Evolutionary conservation across 2,888 invertebrate species (phyloP).

Genomic region (Nesidiocoris tenuis): DNA sequence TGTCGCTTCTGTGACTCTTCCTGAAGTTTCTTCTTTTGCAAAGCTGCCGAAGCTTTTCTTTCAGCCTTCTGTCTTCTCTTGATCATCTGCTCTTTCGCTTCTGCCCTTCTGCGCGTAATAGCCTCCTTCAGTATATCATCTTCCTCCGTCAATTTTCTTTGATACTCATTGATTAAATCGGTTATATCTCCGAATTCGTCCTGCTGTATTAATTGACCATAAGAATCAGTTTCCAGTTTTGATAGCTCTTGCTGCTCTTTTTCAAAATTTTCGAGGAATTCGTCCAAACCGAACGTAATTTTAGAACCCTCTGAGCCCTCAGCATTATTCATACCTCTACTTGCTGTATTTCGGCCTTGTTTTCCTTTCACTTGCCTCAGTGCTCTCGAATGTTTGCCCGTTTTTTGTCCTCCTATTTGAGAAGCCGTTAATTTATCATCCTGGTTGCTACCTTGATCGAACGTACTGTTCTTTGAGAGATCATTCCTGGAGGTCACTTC

Average conservation of each 20-base stretch:
- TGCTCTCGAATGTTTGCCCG: not conserved
- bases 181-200: constrained; percentile 1
- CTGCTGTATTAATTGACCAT: not conserved
- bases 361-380: not conserved
- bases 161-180: constrained; percentile 20
- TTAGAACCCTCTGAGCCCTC: not conserved
- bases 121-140: not conserved
- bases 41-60: not conserved
- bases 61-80: constrained; percentile 12
- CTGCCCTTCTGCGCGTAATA: not conserved
- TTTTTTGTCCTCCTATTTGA: not conserved
- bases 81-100: not conserved
- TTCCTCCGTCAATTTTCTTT: not conserved
- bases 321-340: not conserved
- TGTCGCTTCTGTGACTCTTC: not conserved
- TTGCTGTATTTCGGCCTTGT: not conserved
- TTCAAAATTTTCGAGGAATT: constrained; percentile 8
- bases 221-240: not conserved
- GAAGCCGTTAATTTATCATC: not conserved
- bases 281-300: not conserved
- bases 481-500: not conserved
- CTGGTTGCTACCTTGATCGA: not conserved
- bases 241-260: constrained; percentile 9
- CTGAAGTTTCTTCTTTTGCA: not conserved
- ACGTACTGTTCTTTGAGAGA: not conserved